Evolutionary conservation across 2,797 vertebrate genomes (phyloP), one percentile per base, ranked within the genome.

Genomic region (Enteromius fasciolatus): DNA sequence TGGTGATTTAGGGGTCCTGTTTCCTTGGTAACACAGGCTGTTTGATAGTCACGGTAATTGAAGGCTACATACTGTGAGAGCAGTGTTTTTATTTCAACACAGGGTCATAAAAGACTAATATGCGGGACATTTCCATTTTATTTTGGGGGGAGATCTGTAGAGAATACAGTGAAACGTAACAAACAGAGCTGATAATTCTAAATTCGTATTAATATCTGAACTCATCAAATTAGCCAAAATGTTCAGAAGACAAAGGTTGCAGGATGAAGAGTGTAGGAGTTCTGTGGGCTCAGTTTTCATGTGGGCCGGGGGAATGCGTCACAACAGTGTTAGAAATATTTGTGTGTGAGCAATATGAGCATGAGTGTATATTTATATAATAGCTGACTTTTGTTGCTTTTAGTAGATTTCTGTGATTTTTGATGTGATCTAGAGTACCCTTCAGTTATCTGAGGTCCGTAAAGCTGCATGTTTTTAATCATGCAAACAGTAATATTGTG

Each of bases 71-170:
- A 75, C 81, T 80, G 39, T 72, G 79, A 84, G 86, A 89, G 83
- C 74, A 7, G 83, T 88, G 88, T 91, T 84, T 87, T 90, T 89
- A 89, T 92, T 90, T 91, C 78, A 92, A 80, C 79, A 83, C 41
- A 20, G n/a, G 41, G 46, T 87, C 85, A 91, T 92, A 81, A 92
- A 93, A 93, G 89, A 91, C 83, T 91, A 92, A 92, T 66, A 86
- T 83, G 87, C 79, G 41, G 12, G 52, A 86, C 15, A 18, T 33
- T 64, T 64, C 28, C 28, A 64, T 33, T 80, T 87, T 77, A 88
- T 87, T 90, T 78, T 91, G 90, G 92, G 25, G 25, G 69, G 25
- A 11, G 6, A 73, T 36, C 28, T 33, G 46, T 52, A 50, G 44
- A 17, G 10, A 52, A 33, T 18, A 33, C 11, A 91, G 90, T 92